Percentiles rank a stretch among this genome's conserved stretches.
Evolutionary conservation across 2,113 vertebrate genomes (phyloP).

Genomic region (Oreochromis spilurus): DNA sequence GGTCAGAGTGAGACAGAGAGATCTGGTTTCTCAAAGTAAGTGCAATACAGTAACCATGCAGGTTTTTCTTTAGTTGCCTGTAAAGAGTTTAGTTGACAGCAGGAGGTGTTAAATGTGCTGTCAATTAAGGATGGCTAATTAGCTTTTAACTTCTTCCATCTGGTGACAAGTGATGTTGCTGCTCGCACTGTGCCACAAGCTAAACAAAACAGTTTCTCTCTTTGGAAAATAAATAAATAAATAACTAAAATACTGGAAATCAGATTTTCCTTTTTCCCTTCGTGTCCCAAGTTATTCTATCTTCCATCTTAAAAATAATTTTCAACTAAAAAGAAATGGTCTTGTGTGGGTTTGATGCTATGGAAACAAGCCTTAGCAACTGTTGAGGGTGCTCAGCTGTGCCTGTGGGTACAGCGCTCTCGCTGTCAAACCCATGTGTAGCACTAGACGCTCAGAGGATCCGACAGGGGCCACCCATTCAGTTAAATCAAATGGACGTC

Average conservation of each 20-base stretch:
- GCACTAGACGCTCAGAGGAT: slow-evolving; percentile 1
- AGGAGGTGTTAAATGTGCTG: not conserved
- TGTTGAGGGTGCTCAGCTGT: slow-evolving; percentile 17
- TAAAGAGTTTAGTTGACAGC: not conserved
- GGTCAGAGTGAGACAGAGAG: not conserved
- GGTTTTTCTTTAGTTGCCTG: not conserved
- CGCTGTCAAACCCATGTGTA: slow-evolving; percentile 51
- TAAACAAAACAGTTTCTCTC: not conserved
- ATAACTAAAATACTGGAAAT: not conserved
- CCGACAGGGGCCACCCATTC: not conserved
- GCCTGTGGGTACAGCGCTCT: not conserved
- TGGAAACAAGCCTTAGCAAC: slow-evolving; percentile 21
- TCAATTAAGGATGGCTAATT: not conserved
- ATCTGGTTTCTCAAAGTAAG: not conserved
- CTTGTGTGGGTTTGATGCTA: not conserved
- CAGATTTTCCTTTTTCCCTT: not conserved
- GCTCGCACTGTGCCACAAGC: not conserved
- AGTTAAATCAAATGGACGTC: not conserved
- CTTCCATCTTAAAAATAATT: not conserved
- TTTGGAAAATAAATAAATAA: not conserved
- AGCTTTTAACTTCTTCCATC: not conserved
- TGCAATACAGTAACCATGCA: not conserved
- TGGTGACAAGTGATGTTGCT: not conserved
- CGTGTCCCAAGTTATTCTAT: not conserved
- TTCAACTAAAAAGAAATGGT: not conserved